phyloP scores from a whole-genome alignment of 1,140 invertebrate species.

The Ectropis grisescens region DNA sequence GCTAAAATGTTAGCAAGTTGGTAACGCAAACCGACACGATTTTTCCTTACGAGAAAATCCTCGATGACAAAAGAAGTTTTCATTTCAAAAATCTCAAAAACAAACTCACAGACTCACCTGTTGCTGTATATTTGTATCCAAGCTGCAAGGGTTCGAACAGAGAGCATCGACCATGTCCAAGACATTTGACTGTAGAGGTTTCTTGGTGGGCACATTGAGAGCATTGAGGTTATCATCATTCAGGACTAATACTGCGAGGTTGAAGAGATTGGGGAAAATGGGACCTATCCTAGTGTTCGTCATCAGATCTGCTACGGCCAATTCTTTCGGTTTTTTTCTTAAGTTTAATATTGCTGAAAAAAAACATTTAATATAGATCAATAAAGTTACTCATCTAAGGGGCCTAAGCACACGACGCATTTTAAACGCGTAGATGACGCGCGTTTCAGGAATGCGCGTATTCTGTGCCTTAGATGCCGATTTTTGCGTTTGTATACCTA shows the following conservation, averaged over 20 bases:
- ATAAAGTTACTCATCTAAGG: too few relatives aligned
- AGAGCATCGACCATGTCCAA: conserved; percentile 63
- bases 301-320: conserved; percentile 60
- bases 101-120: too few relatives aligned
- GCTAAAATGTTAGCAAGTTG: too few relatives aligned
- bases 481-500: too few relatives aligned
- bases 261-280: conserved; percentile 65
- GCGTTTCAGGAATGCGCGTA: too few relatives aligned
- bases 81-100: too few relatives aligned
- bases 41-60: too few relatives aligned
- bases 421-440: too few relatives aligned
- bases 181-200: conserved; percentile 55
- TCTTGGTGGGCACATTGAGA: conserved; percentile 52
- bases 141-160: conserved; percentile 61
- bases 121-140: conserved; percentile 64
- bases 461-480: too few relatives aligned
- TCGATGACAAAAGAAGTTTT: too few relatives aligned
- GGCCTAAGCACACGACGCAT: too few relatives aligned
- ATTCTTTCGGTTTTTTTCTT: conserved; percentile 48
- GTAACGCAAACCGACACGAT: too few relatives aligned
- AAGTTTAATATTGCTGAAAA: conserved; percentile 61
- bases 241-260: conserved; percentile 55
- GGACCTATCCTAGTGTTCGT: conserved; percentile 63
- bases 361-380: background rate
- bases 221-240: conserved; percentile 63